Conservation (phyloP, 2,113 vertebrate genomes). For the Antechinus flavipes region DNA sequence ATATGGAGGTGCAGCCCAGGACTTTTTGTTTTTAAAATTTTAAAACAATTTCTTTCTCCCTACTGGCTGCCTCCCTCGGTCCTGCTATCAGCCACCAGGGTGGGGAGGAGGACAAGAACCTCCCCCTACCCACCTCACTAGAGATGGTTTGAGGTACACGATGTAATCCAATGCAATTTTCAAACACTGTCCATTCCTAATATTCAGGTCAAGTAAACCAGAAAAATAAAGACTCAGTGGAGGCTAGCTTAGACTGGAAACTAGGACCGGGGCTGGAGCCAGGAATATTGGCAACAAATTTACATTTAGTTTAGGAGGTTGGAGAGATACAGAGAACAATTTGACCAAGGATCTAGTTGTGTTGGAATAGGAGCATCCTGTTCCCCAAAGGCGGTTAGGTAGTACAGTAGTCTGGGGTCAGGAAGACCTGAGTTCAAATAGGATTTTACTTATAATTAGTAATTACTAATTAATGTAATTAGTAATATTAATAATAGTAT, state of each 20-base stretch:
- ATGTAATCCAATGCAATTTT: not conserved
- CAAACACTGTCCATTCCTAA: not conserved
- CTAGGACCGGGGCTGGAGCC: not conserved
- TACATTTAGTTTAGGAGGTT: not conserved
- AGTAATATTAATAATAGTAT: too few relatives aligned
- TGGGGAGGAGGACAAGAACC: not conserved
- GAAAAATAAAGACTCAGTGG: not conserved
- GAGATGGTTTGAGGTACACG: not conserved
- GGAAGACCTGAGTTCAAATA: not conserved
- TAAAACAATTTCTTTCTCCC: not conserved
- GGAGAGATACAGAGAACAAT: not conserved
- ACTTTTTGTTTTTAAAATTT: not conserved
- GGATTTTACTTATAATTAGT: too few relatives aligned
- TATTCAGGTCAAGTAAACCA: not conserved
- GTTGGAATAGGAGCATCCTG: not conserved
- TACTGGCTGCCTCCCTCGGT: not conserved
- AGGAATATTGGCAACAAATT: not conserved
- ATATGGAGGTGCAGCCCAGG: not conserved
- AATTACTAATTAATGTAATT: too few relatives aligned
- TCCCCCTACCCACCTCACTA: not conserved
- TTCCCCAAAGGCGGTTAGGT: not conserved
- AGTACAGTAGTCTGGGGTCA: not conserved
- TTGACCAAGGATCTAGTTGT: not conserved
- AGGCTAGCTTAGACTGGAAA: not conserved
- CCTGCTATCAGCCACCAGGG: too few relatives aligned